Conservation (phyloP, 2,888 invertebrate species). For the Keiferia lycopersicella region DNA sequence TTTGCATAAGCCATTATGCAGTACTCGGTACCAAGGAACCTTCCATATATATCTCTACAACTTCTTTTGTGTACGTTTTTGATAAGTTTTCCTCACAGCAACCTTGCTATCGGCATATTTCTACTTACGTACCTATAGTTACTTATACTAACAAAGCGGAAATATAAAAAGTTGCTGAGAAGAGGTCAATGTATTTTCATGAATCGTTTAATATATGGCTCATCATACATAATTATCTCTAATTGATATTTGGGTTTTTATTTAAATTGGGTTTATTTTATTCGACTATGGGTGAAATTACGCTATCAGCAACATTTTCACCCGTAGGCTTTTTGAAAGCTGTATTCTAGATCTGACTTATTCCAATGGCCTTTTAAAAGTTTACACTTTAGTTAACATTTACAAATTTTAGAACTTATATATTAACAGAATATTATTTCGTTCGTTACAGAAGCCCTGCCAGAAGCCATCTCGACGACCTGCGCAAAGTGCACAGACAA, state of each 20-base stretch:
- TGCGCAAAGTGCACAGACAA: slow-evolving; percentile 86
- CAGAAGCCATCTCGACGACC: slow-evolving; percentile 85
- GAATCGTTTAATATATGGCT: background rate
- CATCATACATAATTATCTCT: background rate
- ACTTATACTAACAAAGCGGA: background rate
- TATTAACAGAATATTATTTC: background rate
- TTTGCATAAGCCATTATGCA: slow-evolving; percentile 5
- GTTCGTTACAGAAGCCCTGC: slow-evolving; percentile 81
- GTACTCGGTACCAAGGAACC: background rate
- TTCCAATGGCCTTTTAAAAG: too few species aligned
- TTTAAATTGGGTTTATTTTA: too few species aligned
- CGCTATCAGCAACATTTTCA: too few species aligned
- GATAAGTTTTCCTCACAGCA: slow-evolving; percentile 2
- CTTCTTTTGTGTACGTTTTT: slow-evolving; percentile 1
- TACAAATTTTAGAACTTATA: too few species aligned
- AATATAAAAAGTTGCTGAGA: background rate
- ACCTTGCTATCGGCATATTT: background rate
- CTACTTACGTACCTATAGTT: background rate
- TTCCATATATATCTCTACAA: background rate
- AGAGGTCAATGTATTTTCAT: slow-evolving; percentile 3
- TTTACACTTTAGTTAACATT: too few species aligned
- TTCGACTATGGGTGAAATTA: too few species aligned
- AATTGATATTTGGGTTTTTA: background rate
- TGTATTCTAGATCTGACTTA: too few species aligned
- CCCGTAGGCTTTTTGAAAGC: too few species aligned